Conservation (phyloP, 2,113 vertebrate species). For the Grammomys dolichurus region DNA sequence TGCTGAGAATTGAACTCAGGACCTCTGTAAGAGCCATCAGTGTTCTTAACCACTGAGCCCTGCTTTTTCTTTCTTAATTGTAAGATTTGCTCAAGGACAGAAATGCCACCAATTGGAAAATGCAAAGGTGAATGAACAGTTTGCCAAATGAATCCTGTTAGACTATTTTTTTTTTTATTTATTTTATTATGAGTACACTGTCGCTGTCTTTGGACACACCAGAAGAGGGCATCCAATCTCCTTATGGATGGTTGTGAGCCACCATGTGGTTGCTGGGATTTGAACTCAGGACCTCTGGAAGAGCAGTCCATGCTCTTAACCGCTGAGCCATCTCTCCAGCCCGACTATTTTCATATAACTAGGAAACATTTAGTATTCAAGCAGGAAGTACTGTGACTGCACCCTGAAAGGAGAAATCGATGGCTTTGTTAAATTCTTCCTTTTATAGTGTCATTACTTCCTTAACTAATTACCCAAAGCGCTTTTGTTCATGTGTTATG, state of each 20-base stretch:
- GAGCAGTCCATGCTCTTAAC: no score
- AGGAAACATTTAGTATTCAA: constrained; percentile 49
- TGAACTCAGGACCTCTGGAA: no score
- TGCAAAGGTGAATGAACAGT: background rate
- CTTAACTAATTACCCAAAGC: background rate
- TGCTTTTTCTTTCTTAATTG: constrained; percentile 39
- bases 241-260: no score
- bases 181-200: no score
- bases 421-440: constrained; percentile 29
- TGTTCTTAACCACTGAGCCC: no score
- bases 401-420: constrained; percentile 23
- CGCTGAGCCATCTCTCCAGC: no score
- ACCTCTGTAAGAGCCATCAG: no score
- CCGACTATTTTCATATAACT: constrained; percentile 3
- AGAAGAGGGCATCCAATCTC: no score
- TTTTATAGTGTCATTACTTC: constrained; percentile 1
- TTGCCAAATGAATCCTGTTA: background rate
- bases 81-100: constrained; percentile 44
- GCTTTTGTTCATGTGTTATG: constrained; percentile 10
- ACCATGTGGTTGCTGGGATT: no score
- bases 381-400: background rate
- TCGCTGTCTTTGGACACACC: no score
- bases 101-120: constrained; percentile 17
- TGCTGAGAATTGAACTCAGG: no score
- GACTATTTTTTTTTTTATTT: background rate